These are phyloP conservation scores for Drosophila flavopinicola DNA, from an alignment of 2,888 invertebrate species.

Conservation along the genomic window DNA sequence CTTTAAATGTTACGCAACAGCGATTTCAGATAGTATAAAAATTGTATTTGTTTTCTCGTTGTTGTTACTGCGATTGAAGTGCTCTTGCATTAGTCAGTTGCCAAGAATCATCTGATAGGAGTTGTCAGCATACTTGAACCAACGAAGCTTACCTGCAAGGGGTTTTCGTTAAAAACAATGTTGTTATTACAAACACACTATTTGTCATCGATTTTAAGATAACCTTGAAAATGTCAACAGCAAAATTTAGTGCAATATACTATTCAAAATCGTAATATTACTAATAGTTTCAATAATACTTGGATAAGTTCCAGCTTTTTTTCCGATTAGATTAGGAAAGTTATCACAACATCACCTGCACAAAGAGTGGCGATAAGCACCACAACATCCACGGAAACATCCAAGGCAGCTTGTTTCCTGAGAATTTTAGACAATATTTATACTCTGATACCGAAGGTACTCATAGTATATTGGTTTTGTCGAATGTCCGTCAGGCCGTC, in stretches of 20 bases:
- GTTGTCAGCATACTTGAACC: conserved; percentile 10
- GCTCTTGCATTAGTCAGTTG: conserved; percentile 43
- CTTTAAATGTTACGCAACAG: conserved; percentile 34
- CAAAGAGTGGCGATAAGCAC: no score
- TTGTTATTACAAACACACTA: neutral
- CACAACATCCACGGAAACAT: no score
- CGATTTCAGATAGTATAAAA: conserved; percentile 40
- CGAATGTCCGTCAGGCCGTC: no score
- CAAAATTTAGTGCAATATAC: neutral
- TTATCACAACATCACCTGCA: no score
- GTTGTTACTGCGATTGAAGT: conserved; percentile 41
- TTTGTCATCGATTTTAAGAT: conserved; percentile 5
- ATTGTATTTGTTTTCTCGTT: conserved; percentile 5
- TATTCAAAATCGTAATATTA: neutral
- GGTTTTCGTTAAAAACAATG: conserved; percentile 10
- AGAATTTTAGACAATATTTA: no score
- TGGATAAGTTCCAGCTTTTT: no score
- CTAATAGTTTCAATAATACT: no score
- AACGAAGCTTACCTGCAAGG: conserved; percentile 11
- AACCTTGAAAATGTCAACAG: conserved; percentile 46
- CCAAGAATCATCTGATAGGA: conserved; percentile 38
- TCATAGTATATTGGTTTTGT: no score
- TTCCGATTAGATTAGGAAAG: no score
- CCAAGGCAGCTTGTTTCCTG: no score
- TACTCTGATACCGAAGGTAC: no score